A percentile compares a stretch with the other conserved stretches of the same genome.
Evolutionary conservation across 2,888 invertebrate genomes (phyloP).

Genomic region (Oligia strigilis): DNA sequence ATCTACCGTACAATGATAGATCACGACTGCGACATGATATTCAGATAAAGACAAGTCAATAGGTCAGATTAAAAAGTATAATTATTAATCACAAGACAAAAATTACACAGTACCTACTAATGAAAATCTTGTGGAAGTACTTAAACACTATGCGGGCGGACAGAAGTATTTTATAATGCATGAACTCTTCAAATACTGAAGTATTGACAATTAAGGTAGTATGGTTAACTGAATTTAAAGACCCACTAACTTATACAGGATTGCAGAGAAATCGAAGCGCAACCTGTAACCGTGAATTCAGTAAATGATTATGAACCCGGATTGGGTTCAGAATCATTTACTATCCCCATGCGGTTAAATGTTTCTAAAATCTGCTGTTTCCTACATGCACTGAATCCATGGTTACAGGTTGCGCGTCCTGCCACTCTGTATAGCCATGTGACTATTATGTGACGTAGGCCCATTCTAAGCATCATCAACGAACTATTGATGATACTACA

Average conservation of each 20-base stretch:
- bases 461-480: background rate
- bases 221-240: background rate
- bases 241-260: background rate
- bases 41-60: constrained; percentile 25
- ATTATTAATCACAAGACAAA: background rate
- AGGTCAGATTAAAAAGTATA: constrained; percentile 25
- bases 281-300: no score
- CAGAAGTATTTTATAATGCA: background rate
- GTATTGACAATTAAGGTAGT: background rate
- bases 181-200: background rate
- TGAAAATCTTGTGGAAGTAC: background rate
- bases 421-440: background rate
- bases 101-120: constrained; percentile 3
- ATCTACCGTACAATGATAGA: constrained; percentile 5
- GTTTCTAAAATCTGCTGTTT: no score
- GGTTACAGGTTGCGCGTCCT: no score
- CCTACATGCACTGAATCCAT: background rate
- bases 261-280: no score
- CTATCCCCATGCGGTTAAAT: no score
- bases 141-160: background rate
- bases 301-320: no score
- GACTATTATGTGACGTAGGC: background rate
- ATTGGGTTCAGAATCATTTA: no score
- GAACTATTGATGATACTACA: constrained; percentile 12
- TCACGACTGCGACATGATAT: constrained; percentile 30